Evolutionary conservation across 2,113 vertebrate genomes (phyloP), one percentile per base, ranked within the genome.

Genomic region (Rhegmatorhina hoffmannsi): DNA sequence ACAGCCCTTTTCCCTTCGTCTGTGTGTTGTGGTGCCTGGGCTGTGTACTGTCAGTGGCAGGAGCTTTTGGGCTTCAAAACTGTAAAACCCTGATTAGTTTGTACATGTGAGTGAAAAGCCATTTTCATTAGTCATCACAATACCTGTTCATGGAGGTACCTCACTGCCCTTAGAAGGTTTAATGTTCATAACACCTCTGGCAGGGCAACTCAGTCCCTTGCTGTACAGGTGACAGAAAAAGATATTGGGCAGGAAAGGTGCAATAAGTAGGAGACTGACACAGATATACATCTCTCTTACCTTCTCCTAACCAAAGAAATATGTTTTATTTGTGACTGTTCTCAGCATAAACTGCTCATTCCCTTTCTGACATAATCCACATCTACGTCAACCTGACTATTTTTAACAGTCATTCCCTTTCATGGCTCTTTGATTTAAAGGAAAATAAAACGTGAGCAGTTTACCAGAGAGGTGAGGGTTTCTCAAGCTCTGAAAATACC

Each of bases 1-100:
- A 97, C 90, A 97, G 95, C 91, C 93, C 90, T 95, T 98, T 97
- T 89, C 78, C 56, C 33, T 75, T 36, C 38, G 4, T 64, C 68
- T n/a, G 14, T 44, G 52, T 34, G 40, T 33, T 47, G 72, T 33
- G 44, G 73, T 68, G 47, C 69, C 79, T 31, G 78, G 47, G 58
- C 72, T 75, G 55, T 25, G 25, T 40, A 34, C 66, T 72, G 72
- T 53, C 66, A 47, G 15, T 25, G 28, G 72, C 20, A 83, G 55
- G 52, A 90, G 89, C 69, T 62, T 82, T 46, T 85, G 93, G 84
- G 58, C 73, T 87, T 91, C 52, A 75, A 77, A 85, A 38, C 33
- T 43, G n/a, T 59, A 80, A 94, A 93, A 84, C 16, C 33, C 72
- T 94, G 36, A 92, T 94, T 90, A 83, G 63, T n/a, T 92, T 1